phyloP scores from a whole-genome alignment of 2,113 vertebrate genomes.

The Dolichotis patagonum region DNA sequence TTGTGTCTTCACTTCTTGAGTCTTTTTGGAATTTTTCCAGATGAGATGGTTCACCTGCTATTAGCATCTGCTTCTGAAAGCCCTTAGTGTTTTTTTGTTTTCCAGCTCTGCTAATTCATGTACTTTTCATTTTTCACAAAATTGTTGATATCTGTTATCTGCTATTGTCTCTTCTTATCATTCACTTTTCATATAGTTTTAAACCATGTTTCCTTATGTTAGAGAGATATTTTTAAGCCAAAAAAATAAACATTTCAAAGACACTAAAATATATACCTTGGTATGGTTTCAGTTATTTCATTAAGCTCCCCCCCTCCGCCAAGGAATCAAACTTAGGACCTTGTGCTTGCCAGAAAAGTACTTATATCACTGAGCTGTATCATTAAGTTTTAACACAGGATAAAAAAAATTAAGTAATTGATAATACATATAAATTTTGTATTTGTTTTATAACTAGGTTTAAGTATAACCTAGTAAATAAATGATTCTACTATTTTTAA shows the following conservation, averaged over 20 bases:
- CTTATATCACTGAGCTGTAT: too few relatives aligned
- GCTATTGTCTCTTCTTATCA: background rate
- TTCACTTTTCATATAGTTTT: conserved; percentile 5
- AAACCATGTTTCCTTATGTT: conserved; percentile 26
- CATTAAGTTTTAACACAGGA: background rate
- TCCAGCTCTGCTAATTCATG: background rate
- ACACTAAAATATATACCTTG: too few relatives aligned
- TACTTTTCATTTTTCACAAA: conserved; percentile 25
- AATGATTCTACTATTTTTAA: conserved; percentile 61
- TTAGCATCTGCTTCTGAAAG: background rate
- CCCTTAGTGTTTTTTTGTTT: background rate
- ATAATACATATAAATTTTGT: background rate
- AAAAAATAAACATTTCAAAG: background rate
- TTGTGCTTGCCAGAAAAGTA: too few relatives aligned
- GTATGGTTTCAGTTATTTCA: background rate
- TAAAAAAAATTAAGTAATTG: background rate
- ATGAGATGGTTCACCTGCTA: background rate
- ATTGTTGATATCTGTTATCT: background rate
- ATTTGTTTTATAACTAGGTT: conserved; percentile 57
- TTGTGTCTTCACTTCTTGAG: background rate
- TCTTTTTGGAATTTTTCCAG: background rate
- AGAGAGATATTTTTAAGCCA: background rate
- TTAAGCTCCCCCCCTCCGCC: background rate
- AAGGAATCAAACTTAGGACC: too few relatives aligned
- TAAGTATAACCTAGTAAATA: conserved; percentile 67